A percentile compares a stretch with the other conserved stretches of the same genome.
These are phyloP conservation scores for Incurvaria masculella DNA, from an alignment of 2,888 invertebrate genomes.

Conservation along the genomic window DNA sequence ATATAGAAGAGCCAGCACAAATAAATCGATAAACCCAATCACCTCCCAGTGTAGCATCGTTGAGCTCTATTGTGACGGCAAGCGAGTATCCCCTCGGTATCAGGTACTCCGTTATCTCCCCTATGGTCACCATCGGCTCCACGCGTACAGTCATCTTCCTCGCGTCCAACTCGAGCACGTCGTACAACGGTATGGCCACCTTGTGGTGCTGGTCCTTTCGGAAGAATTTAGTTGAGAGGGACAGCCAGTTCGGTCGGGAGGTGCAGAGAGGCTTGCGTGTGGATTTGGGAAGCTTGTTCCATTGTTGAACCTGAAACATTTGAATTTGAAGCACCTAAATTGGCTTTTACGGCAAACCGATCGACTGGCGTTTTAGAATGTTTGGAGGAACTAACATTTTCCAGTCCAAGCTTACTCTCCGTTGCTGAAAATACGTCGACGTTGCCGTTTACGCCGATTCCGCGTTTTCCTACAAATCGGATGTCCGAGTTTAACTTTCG, in stretches of 20 bases:
- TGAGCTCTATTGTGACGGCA: conserved; percentile 65
- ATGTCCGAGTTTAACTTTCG: no score
- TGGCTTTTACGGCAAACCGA: no score
- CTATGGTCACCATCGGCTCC: conserved; percentile 66
- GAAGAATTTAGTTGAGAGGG: conserved; percentile 65
- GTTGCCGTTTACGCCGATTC: no score
- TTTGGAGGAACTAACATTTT: no score
- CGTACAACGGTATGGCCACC: conserved; percentile 61
- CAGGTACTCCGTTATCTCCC: conserved; percentile 60
- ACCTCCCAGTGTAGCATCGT: conserved; percentile 66
- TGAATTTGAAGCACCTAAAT: no score
- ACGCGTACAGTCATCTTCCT: conserved; percentile 56
- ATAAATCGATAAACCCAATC: conserved; percentile 3
- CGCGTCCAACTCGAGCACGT: conserved; percentile 59
- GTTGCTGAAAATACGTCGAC: no score
- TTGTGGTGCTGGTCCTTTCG: conserved; percentile 61
- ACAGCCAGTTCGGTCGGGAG: conserved; percentile 66
- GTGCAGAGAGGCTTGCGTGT: conserved; percentile 60
- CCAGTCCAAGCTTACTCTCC: no score
- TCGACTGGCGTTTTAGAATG: no score
- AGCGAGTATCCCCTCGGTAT: conserved; percentile 65
- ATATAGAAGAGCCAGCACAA: no score
- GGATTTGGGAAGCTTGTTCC: conserved; percentile 44
- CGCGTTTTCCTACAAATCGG: no score
- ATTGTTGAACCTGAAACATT: conserved; percentile 52